A percentile compares a stretch with the other conserved stretches of the same genome.
Conservation (phyloP, 2,888 invertebrate genomes). For the Xestia sexstrigata region DNA sequence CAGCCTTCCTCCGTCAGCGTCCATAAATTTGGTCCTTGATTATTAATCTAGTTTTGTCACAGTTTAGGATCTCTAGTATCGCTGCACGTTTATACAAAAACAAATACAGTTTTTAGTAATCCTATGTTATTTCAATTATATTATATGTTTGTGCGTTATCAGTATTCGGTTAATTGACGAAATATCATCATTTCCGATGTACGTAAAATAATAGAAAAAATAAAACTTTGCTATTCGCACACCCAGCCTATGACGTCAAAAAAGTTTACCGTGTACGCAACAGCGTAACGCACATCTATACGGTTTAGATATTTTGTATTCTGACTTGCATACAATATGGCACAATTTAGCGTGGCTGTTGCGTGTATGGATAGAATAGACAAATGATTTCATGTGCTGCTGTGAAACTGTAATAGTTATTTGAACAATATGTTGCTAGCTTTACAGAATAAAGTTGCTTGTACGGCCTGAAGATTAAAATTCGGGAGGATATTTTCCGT, state of each 20-base stretch:
- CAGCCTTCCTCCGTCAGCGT: background rate
- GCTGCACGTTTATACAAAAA: too few species aligned
- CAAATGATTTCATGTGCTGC: constrained; percentile 38
- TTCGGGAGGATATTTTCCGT: background rate
- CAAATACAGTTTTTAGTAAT: background rate
- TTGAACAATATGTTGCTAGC: constrained; percentile 23
- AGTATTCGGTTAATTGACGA: constrained; percentile 14
- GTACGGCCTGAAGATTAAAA: background rate
- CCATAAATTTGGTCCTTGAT: background rate
- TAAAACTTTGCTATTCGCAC: constrained; percentile 47
- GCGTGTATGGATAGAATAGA: constrained; percentile 17
- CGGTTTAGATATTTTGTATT: constrained; percentile 3
- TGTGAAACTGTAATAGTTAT: constrained; percentile 34
- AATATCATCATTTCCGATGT: constrained; percentile 30
- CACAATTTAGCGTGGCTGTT: constrained; percentile 1
- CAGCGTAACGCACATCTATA: background rate
- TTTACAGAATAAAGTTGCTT: constrained; percentile 41
- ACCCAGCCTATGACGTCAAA: constrained; percentile 48
- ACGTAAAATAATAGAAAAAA: constrained; percentile 45
- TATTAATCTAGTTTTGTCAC: background rate
- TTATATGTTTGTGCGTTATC: constrained; percentile 1
- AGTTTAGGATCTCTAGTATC: background rate
- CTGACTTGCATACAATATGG: rapidly evolving
- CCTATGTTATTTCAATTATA: background rate
- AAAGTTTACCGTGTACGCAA: background rate